Percentiles rank a stretch among this genome's conserved stretches.
Evolutionary conservation across 2,113 vertebrate genomes (phyloP).

Genomic region (Oncorhynchus keta): DNA sequence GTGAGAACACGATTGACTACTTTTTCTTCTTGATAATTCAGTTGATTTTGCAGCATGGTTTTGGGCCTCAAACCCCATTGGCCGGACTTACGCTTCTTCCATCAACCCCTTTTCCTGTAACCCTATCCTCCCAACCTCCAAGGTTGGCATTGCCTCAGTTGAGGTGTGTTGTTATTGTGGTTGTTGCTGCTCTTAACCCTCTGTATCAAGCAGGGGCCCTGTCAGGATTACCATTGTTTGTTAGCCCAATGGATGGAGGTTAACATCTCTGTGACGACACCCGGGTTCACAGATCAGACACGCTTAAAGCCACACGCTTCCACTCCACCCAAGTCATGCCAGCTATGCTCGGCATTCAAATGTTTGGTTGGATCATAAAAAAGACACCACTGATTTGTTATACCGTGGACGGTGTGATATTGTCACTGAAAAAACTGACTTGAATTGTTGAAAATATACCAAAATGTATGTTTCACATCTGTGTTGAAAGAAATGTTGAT

Average conservation of each 20-base stretch:
- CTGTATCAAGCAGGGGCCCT: conserved; percentile 71
- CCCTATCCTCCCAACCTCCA: neutral
- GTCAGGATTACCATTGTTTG: conserved; percentile 70
- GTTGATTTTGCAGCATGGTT: neutral
- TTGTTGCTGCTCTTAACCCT: conserved; percentile 57
- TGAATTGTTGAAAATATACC: conserved; percentile 33
- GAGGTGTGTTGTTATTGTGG: conserved; percentile 16
- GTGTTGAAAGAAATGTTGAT: conserved; percentile 2
- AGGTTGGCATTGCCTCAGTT: neutral
- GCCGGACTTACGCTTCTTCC: conserved; percentile 11
- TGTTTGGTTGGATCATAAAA: conserved; percentile 52
- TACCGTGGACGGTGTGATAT: conserved; percentile 17
- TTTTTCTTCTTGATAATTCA: conserved; percentile 16
- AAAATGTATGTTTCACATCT: conserved; percentile 12
- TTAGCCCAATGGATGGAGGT: conserved; percentile 71
- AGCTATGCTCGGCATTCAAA: conserved; percentile 39
- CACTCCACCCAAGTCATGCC: conserved; percentile 54
- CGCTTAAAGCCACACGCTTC: conserved; percentile 51
- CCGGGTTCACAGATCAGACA: conserved; percentile 66
- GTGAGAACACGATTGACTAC: conserved; percentile 10
- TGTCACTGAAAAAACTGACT: conserved; percentile 25
- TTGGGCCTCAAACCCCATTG: neutral
- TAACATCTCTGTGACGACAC: conserved; percentile 66
- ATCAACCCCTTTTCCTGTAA: conserved; percentile 35
- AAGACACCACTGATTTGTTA: conserved; percentile 28